phyloP scores from a whole-genome alignment of 2,888 invertebrate species.

The Dasypogon diadema region DNA sequence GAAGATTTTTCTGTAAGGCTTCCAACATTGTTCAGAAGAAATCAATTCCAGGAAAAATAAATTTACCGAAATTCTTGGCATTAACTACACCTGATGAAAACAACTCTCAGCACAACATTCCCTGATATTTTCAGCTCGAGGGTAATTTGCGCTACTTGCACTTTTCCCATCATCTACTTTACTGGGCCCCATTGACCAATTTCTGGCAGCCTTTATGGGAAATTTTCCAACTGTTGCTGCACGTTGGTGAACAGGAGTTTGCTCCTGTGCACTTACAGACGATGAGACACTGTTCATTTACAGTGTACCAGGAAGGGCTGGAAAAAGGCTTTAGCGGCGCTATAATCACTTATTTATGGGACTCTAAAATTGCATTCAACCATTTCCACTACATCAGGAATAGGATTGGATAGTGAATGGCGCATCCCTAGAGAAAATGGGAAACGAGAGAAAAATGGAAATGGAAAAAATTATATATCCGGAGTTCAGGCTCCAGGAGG shows the following conservation, averaged over 20 bases:
- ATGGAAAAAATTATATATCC: constrained; percentile 13
- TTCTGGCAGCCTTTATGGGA: constrained; percentile 12
- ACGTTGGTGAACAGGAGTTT: background rate
- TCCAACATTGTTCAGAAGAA: background rate
- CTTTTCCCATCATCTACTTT: background rate
- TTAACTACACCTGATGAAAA: constrained; percentile 30
- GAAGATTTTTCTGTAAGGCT: background rate
- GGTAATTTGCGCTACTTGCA: background rate
- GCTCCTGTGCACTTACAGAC: background rate
- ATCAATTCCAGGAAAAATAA: constrained; percentile 1
- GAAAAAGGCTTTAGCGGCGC: constrained; percentile 15
- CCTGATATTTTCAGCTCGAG: background rate
- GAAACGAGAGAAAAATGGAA: constrained; percentile 25
- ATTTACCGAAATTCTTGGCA: background rate
- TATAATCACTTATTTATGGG: constrained; percentile 44
- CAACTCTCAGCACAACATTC: background rate
- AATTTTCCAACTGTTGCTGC: constrained; percentile 24
- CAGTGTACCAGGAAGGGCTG: background rate
- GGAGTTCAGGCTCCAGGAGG: background rate
- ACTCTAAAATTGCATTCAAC: constrained; percentile 32
- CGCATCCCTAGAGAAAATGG: constrained; percentile 15
- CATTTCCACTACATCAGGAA: background rate
- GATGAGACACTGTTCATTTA: background rate
- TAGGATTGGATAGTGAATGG: background rate
- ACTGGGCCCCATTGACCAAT: background rate